phyloP scores from a whole-genome alignment of 2,888 invertebrate genomes.

The Drosophila pegasa region DNA sequence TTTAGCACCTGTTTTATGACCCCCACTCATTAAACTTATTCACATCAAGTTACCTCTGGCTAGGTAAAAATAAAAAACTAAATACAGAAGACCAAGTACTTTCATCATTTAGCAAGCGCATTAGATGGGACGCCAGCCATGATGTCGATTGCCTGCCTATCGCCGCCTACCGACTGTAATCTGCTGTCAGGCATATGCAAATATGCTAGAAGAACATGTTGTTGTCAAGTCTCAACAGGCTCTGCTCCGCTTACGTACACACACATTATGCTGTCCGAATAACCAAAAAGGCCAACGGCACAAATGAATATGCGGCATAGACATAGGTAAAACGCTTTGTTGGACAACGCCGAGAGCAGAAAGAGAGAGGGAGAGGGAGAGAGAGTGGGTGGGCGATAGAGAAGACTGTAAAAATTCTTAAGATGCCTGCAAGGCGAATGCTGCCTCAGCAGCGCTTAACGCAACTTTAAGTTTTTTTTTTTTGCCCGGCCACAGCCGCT shows the following conservation, averaged over 20 bases:
- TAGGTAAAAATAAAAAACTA: conserved; percentile 3
- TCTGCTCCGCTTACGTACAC: conserved; percentile 25
- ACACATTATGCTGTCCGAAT: conserved; percentile 47
- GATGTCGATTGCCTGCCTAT: conserved; percentile 16
- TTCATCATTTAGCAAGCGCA: conserved; percentile 4
- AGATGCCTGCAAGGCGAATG: conserved; percentile 47
- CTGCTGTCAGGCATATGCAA: conserved; percentile 49
- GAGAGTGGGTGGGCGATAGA: background rate
- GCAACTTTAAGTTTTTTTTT: conserved; percentile 51
- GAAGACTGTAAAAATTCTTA: conserved; percentile 57
- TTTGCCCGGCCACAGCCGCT: conserved; percentile 31
- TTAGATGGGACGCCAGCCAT: conserved; percentile 7
- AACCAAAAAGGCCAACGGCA: conserved; percentile 38
- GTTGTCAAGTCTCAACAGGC: conserved; percentile 40
- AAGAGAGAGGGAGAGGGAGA: background rate
- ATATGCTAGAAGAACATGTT: conserved; percentile 31
- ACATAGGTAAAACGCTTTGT: conserved; percentile 44
- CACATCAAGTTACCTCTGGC: background rate
- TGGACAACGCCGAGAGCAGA: conserved; percentile 13
- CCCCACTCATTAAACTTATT: background rate
- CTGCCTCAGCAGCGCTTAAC: conserved; percentile 33
- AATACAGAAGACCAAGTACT: conserved; percentile 18
- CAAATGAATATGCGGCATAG: conserved; percentile 49
- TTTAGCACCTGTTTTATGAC: conserved; percentile 7
- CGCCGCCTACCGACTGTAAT: conserved; percentile 27